Base-by-base conservation (phyloP, 2,888 invertebrate species). In the Ormyrus labotus region DNA sequence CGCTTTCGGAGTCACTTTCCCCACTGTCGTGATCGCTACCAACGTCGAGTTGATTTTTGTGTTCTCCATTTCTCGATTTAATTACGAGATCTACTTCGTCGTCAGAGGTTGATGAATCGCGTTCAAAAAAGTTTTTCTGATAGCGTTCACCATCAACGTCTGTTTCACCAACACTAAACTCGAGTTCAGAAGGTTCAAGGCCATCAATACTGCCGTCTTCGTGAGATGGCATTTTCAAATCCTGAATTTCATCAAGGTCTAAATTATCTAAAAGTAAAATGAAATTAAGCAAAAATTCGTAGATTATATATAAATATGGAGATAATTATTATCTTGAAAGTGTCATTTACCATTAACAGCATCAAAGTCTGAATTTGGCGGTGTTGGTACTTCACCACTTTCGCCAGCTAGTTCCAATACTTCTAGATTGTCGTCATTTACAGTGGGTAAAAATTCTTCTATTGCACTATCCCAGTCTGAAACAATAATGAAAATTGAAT, bases 401-500 rank as follows among this genome's bases (percentile, higher is more conserved):
- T 91, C 91, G 7, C 91, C 89, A 11, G 91, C 91, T 69, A 88
- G 87, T 47, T 88, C 87, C 77, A 91, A 86, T 81, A 91, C 88
- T 83, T 90, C 88, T 73, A 91, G 86, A 86, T 88, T 90, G 70
- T 90, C 89, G 74, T 90, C 89, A 6, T 90, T 90, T 34, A 88
- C 89, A 48, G 88, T 87, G 50, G 91, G 91, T 83, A 91, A 84
- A 86, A 91, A 91, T 81, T 91, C 91, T 81, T 90, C 91, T 68
- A 90, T 90, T 77, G 90, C 91, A 82, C 86, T 90, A 81, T 91
- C 91, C 88, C 90, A 91, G 85, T 91, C 91, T 91, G 58, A 50
- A 6, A 48, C 8, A 13, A 6, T 9, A 57, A 67, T 47, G 0
- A 9, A 57, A 60, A 55, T 57, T 51, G 10, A 11, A 53, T 60